Evolutionary conservation across 2,113 vertebrate species (phyloP).

Genomic region (Phyllostomus discolor): DNA sequence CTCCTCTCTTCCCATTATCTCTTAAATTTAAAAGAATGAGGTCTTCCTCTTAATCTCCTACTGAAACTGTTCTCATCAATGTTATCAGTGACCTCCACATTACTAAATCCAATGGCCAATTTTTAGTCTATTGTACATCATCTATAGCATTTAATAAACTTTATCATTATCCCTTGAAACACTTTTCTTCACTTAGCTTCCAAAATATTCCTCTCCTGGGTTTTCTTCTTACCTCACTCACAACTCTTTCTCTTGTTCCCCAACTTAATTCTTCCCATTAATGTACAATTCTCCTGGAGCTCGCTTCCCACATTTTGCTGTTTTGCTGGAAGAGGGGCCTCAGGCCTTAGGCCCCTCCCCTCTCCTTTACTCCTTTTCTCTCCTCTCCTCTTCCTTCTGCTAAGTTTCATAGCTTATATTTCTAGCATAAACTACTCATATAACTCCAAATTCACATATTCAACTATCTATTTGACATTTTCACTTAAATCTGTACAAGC

Average conservation of each 20-base stretch:
- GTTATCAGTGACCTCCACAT: not conserved
- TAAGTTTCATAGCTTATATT: not conserved
- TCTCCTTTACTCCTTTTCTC: rapidly evolving
- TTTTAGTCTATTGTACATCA: not conserved
- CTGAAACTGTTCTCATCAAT: not conserved
- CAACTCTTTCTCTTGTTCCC: not conserved
- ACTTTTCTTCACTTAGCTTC: not conserved
- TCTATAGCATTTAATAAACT: not conserved
- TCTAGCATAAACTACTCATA: not conserved
- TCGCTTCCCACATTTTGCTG: too few relatives aligned
- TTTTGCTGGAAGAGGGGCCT: not conserved
- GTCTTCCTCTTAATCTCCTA: not conserved
- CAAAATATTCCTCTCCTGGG: not conserved
- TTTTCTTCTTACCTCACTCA: not conserved
- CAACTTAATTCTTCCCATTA: not conserved
- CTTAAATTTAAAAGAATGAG: not conserved
- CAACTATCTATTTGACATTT: not conserved
- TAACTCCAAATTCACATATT: not conserved
- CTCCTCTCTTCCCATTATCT: not conserved
- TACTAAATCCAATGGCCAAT: not conserved
- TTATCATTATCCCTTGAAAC: not conserved
- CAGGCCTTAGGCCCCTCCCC: not conserved
- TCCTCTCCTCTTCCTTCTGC: not conserved
- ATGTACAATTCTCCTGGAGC: not conserved
- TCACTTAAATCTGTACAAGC: not conserved